These are phyloP conservation scores for Chaenocephalus aceratus DNA, from an alignment of 2,113 vertebrate genomes.

Conservation along the genomic window DNA sequence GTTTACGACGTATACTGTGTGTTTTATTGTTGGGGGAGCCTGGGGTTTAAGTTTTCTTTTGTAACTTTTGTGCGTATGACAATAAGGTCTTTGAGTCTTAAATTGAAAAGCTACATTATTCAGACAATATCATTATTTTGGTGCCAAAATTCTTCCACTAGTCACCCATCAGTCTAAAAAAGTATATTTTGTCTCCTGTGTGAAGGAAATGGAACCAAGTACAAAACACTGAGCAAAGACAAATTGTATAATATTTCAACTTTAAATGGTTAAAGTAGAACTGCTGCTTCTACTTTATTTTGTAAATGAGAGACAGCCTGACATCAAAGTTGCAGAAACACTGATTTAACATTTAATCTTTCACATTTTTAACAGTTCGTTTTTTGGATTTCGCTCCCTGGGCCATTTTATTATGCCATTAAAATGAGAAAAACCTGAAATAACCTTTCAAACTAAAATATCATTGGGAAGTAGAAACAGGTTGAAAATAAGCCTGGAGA, in stretches of 20 bases:
- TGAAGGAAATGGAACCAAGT: neutral
- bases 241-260: neutral
- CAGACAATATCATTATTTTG: neutral
- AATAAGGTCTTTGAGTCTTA: too few relatives aligned
- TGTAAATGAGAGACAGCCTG: neutral
- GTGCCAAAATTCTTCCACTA: neutral
- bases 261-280: neutral
- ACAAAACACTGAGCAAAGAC: neutral
- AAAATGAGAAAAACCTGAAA: neutral
- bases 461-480: neutral
- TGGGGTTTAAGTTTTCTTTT: too few relatives aligned
- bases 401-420: neutral
- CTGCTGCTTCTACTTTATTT: neutral
- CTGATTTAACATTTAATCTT: neutral
- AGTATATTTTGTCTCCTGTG: neutral
- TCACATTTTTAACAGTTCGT: neutral
- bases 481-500: neutral
- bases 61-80: too few relatives aligned
- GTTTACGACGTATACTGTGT: too few relatives aligned
- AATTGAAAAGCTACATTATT: neutral
- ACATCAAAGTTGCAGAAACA: neutral
- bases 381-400: neutral
- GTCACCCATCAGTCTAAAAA: neutral
- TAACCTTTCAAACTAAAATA: neutral
- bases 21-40: too few relatives aligned